These are phyloP conservation scores for Eira barbara DNA, from an alignment of 2,113 vertebrate genomes.

Conservation along the genomic window DNA sequence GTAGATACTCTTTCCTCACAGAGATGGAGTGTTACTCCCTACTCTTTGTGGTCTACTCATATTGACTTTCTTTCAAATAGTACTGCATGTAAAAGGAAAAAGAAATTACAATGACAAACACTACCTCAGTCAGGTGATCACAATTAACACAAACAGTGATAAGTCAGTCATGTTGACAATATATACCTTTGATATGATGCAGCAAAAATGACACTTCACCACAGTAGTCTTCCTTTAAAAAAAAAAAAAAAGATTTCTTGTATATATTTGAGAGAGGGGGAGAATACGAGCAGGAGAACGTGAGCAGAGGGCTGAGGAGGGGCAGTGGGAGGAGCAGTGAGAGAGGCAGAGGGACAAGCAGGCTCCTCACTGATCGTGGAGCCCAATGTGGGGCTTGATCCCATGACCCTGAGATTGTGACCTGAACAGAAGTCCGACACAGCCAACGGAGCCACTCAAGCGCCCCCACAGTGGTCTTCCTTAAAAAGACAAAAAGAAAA, in stretches of 20 bases:
- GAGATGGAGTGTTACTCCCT: not conserved
- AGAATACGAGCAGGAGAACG: not conserved
- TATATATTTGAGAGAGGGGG: not conserved
- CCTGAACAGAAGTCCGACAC: not conserved
- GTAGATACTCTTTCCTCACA: not conserved
- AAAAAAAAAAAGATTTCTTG: not conserved
- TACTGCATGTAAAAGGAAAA: not conserved
- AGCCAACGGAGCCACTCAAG: not conserved
- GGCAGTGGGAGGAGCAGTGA: not conserved
- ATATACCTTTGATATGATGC: not conserved
- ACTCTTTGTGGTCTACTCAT: not conserved
- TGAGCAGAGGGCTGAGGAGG: too few relatives aligned
- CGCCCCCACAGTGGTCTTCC: not conserved
- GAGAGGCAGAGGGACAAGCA: not conserved
- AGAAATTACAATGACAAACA: not conserved
- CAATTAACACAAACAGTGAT: not conserved
- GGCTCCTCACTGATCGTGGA: not conserved
- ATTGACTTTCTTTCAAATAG: not conserved
- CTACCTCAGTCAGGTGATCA: not conserved
- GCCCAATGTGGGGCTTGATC: not conserved
- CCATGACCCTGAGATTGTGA: not conserved
- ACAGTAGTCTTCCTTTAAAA: not conserved
- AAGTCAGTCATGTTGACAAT: not conserved
- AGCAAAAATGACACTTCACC: not conserved
- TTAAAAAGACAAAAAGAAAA: not conserved